Evolutionary conservation across 2,113 vertebrate species (phyloP).

Genomic region (Podarcis cretensis): DNA sequence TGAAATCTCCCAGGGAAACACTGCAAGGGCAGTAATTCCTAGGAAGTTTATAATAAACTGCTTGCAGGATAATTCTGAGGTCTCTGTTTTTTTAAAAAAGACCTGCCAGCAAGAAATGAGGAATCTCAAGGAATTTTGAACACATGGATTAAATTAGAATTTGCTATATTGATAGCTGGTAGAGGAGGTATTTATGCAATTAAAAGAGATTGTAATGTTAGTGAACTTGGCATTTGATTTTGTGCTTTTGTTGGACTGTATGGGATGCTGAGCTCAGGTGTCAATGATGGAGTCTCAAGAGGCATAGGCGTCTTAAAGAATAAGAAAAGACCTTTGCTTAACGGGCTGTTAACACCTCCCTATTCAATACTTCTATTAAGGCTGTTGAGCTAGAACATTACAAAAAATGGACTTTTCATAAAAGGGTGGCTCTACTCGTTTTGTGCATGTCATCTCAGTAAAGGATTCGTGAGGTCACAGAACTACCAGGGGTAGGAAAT

Average conservation of each 20-base stretch:
- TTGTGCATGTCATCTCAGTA: background rate
- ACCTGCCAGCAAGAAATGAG: background rate
- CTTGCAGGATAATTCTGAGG: conserved; percentile 36
- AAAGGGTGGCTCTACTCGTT: background rate
- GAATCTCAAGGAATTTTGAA: background rate
- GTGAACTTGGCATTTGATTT: background rate
- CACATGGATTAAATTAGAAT: background rate
- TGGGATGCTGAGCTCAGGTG: background rate
- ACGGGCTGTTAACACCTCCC: too few relatives aligned
- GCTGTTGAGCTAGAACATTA: too few relatives aligned
- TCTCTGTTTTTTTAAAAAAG: conserved; percentile 28
- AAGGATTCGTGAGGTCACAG: background rate
- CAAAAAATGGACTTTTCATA: background rate
- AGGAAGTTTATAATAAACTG: background rate
- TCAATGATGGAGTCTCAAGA: background rate
- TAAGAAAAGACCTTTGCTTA: too few relatives aligned
- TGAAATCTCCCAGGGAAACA: background rate
- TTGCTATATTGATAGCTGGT: background rate
- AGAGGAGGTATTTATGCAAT: background rate
- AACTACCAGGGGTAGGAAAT: background rate
- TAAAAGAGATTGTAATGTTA: background rate
- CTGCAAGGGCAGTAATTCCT: rapidly evolving
- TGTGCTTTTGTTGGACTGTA: background rate
- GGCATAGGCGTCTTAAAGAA: too few relatives aligned
- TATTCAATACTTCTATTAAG: too few relatives aligned